These are phyloP conservation scores for Barnardius zonarius DNA, from an alignment of 2,113 vertebrate genomes.

Conservation along the genomic window DNA sequence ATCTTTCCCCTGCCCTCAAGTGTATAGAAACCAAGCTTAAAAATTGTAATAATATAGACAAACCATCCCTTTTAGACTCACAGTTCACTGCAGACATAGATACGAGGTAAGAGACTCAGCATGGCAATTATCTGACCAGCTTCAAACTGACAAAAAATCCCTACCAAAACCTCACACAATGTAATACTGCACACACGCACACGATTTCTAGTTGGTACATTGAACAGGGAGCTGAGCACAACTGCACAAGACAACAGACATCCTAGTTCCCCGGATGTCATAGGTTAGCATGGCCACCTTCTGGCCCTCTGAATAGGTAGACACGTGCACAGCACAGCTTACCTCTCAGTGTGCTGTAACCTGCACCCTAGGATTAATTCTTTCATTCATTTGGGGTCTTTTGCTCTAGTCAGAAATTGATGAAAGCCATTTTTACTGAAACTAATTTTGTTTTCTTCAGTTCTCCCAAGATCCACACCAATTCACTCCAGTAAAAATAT, in stretches of 20 bases:
- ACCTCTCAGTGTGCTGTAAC: background rate
- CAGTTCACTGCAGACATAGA: background rate
- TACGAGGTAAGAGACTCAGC: background rate
- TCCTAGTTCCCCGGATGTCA: background rate
- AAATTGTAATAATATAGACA: background rate
- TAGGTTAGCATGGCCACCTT: background rate
- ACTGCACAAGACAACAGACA: background rate
- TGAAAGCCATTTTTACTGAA: background rate
- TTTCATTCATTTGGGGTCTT: background rate
- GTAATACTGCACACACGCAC: background rate
- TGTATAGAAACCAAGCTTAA: background rate
- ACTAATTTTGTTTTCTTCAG: background rate
- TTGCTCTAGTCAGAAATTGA: background rate
- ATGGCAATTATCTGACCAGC: fast-evolving
- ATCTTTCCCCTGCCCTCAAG: background rate
- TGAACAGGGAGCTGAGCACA: background rate
- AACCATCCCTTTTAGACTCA: background rate
- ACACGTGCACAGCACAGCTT: background rate
- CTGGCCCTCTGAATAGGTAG: background rate
- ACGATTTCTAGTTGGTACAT: fast-evolving
- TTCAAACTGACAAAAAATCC: background rate
- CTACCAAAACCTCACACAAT: background rate
- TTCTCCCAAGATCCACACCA: background rate
- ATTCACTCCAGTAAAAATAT: background rate
- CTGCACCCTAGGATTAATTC: background rate